phyloP scores from a whole-genome alignment of 2,113 vertebrate genomes.

The Saccopteryx leptura region DNA sequence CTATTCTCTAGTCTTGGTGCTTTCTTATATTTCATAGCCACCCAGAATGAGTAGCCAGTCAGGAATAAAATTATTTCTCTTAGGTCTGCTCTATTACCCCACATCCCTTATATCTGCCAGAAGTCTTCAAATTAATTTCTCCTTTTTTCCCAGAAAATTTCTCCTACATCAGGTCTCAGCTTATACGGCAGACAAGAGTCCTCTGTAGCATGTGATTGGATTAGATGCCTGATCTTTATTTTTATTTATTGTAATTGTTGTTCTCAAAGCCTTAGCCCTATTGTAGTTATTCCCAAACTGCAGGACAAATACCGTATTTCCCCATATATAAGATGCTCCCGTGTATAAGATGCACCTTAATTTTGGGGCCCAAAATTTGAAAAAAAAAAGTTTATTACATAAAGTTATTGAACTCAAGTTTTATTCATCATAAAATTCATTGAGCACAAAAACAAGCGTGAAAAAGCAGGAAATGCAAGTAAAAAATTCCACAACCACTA shows the following conservation, averaged over 20 bases:
- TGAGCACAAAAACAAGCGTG: no score
- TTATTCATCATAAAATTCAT: no score
- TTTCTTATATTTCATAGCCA: background rate
- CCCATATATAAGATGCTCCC: no score
- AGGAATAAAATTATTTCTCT: background rate
- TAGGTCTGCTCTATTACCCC: background rate
- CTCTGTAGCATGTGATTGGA: background rate
- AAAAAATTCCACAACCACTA: no score
- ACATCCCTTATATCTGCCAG: background rate
- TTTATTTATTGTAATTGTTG: background rate
- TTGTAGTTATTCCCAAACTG: accelerated
- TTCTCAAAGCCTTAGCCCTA: background rate
- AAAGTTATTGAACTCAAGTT: no score
- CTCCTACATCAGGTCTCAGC: background rate
- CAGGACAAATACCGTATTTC: background rate
- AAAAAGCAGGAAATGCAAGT: no score
- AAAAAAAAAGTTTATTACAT: no score
- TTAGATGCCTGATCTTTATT: background rate
- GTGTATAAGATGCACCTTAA: no score
- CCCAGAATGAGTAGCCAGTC: background rate
- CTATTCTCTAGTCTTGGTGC: background rate
- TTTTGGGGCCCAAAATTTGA: no score
- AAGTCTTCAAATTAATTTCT: background rate
- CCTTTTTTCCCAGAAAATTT: background rate
- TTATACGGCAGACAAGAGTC: background rate